Percentiles rank a stretch among this genome's conserved stretches.
Conservation (phyloP, 2,797 vertebrate species). For the Sebastes baramenuke region DNA sequence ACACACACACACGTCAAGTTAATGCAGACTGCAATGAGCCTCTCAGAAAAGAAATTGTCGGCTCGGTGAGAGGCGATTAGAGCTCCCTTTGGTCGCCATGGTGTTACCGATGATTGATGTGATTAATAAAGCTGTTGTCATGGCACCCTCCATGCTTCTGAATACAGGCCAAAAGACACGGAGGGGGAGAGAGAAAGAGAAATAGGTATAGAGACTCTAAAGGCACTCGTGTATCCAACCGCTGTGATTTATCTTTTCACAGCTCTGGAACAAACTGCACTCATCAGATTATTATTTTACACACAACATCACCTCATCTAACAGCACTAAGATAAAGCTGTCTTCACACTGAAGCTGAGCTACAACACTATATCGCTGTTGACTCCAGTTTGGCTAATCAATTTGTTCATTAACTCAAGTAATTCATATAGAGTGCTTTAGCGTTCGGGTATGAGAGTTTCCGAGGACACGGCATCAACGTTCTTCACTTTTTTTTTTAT, state of each 20-base stretch:
- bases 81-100: slow-evolving; percentile 73
- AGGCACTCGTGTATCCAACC: slow-evolving; percentile 51
- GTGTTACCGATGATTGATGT: slow-evolving; percentile 83
- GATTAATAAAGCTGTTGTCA: slow-evolving; percentile 85
- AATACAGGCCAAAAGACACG: slow-evolving; percentile 62
- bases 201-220: slow-evolving; percentile 43
- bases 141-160: slow-evolving; percentile 67
- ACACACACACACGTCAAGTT: slow-evolving; percentile 53
- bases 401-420: slow-evolving; percentile 33
- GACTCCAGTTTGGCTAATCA: slow-evolving; percentile 26
- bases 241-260: slow-evolving; percentile 59
- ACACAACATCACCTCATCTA: slow-evolving; percentile 40
- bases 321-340: slow-evolving; percentile 12
- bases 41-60: slow-evolving; percentile 72
- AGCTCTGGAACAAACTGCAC: slow-evolving; percentile 49
- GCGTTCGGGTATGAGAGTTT: slow-evolving; percentile 15
- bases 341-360: slow-evolving; percentile 13
- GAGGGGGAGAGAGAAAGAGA: slow-evolving; percentile 21
- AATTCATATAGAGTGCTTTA: slow-evolving; percentile 34
- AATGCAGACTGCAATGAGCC: slow-evolving; percentile 65
- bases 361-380: neutral
- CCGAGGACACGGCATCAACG: slow-evolving; percentile 4
- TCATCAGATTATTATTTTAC: slow-evolving; percentile 67
- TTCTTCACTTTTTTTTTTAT: neutral
- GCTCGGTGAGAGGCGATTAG: slow-evolving; percentile 72